Evolutionary conservation across 1,140 invertebrate genomes (phyloP).

Genomic region (Zaprionus africanus): DNA sequence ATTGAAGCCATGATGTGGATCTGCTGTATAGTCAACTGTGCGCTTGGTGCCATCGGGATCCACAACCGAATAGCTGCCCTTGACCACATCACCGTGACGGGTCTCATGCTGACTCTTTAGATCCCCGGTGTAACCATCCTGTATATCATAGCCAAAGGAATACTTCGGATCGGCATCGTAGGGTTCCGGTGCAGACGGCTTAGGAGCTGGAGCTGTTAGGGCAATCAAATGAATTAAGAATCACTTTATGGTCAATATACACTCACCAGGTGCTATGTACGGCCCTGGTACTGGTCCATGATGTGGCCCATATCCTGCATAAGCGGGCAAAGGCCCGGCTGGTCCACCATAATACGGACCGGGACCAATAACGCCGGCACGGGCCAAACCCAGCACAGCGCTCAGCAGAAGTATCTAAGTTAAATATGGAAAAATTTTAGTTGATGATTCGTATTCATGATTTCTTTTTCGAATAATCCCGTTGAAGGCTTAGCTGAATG

Average conservation of each 20-base stretch:
- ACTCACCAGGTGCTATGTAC: constrained; percentile 64
- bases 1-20: constrained; percentile 85
- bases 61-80: constrained; percentile 87
- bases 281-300: constrained; percentile 48
- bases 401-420: constrained; percentile 71
- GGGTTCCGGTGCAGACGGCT: constrained; percentile 84
- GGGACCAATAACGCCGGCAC: constrained; percentile 71
- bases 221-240: not conserved
- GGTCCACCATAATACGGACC: constrained; percentile 70
- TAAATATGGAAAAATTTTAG: not conserved
- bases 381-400: constrained; percentile 66
- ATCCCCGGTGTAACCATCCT: constrained; percentile 87
- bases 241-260: constrained; percentile 1
- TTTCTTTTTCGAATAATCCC: not conserved
- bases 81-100: constrained; percentile 87
- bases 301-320: constrained; percentile 58
- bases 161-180: constrained; percentile 86
- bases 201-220: constrained; percentile 43
- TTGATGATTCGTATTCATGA: not conserved
- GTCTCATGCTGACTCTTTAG: constrained; percentile 87
- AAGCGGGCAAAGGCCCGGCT: constrained; percentile 50
- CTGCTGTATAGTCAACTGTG: constrained; percentile 88
- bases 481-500: not conserved
- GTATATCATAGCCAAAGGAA: constrained; percentile 86
- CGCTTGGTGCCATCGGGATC: constrained; percentile 88